Evolutionary conservation across 92 coral and sea anemone species (phyloP), one percentile per base, ranked within the genome.

Genomic region (Zoanthus sansibaricus): DNA sequence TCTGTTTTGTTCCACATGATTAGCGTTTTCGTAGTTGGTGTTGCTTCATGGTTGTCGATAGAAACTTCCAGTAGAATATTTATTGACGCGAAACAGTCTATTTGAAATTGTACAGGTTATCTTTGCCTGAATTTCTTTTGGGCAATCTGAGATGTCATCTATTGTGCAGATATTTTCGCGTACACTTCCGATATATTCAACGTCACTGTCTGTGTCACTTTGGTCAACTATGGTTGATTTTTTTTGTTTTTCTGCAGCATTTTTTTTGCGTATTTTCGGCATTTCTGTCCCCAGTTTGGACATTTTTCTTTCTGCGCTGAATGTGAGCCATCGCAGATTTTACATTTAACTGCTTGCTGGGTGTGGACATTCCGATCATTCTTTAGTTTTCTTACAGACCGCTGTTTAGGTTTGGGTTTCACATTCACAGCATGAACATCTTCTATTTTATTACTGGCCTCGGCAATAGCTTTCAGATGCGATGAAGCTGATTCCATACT

Each of bases 51-150:
- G 78, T 46, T 84, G 32, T 48, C 76, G 10, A 88, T 73, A 72
- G 68, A 88, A 20, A 47, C 46, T 30, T 45, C 56, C 17, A 84
- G 91, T 68, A 91, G 45, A 30, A 91, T 75, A 54, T 83, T 87
- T 71, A 88, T 82, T 7, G 89, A 75, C 66, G 94, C 91, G 3
- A 89, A 89, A 78, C 89, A 83, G 83, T 91, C 89, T 52, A 91
- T 62, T 68, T 90, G 93, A 76, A 87, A 90, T 48, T 49, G 67
- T 52, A 87, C 83, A 13, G 91, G 84, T 54, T 73, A 80, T 87
- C 72, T 79, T 74, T 6, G 90, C 88, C 62, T 67, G 74, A 1
- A 90, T 82, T 33, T 75, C 90, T 47, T 54, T 84, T 33, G 61
- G 90, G 56, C 17, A 21, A 42, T 76, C 64, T 30, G 13, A 25